Base-by-base conservation (phyloP, 2,113 vertebrate species). In the Zapornia atra region DNA sequence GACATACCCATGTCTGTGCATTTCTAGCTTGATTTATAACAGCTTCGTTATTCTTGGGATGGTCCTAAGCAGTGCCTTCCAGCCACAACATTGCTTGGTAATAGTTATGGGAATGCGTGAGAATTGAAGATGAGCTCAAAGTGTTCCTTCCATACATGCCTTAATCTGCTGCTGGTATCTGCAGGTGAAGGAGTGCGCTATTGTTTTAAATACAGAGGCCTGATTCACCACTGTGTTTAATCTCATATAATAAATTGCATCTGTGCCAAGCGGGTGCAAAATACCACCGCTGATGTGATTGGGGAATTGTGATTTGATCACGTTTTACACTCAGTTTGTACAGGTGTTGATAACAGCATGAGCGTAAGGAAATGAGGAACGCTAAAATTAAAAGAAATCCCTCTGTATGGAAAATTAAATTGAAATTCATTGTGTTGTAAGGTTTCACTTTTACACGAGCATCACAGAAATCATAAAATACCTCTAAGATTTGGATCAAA, bases 191-290 rank as follows among this genome's bases (percentile, higher is more conserved):
- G 65, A 57, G 44, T 26, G 72, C 1, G 28, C 70, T 92, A 42
- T 84, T 89, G 57, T 96, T 95, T 95, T 91, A 92, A 87, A 91
- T 92, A 80, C 86, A 72, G 82, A 38, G 77, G 77, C 48, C 88
- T 86, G 92, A 72, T 86, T 91, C 94, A 93, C 69, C 86, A 72
- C 82, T 84, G 82, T 90, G 92, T 88, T 96, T 94, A 88, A 94
- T 91, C 77, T 96, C 83, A 54, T 92, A 78, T 87, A 92, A 94
- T 96, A 93, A 94, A 95, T 96, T 94, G 91, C 88, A 73, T 92
- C 81, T 95, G 83, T 89, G 94, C 88, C 83, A 89, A 76, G 77
- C 1, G 69, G 72, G 94, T 96, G 61, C 86, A 92, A 90, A 95
- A 89, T 92, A 65, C 51, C 91, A 94, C 86, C 0, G 31, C 88